These are phyloP conservation scores for Egretta garzetta DNA, from an alignment of 2,113 vertebrate species.

Conservation along the genomic window DNA sequence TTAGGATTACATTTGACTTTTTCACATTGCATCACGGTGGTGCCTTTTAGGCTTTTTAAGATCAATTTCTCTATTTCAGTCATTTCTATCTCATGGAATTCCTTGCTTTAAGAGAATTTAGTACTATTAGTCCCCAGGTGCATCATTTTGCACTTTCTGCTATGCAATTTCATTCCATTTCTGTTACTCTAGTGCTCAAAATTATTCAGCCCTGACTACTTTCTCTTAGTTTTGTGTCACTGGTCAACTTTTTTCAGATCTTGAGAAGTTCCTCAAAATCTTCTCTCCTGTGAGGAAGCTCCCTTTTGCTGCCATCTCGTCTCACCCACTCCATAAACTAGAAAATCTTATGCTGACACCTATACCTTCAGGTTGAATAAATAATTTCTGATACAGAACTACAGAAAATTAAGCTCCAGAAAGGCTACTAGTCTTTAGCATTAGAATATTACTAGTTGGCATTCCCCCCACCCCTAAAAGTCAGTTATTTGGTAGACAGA, in stretches of 20 bases:
- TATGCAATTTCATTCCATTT: conserved; percentile 34
- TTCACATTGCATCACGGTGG: neutral
- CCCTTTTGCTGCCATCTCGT: neutral
- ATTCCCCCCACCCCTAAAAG: neutral
- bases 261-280: neutral
- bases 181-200: neutral
- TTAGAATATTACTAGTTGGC: no score
- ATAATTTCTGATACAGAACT: neutral
- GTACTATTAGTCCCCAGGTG: neutral
- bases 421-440: neutral
- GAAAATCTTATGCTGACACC: neutral
- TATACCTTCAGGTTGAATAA: neutral
- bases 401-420: neutral
- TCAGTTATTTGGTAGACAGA: neutral
- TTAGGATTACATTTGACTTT: neutral
- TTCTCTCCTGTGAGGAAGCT: neutral
- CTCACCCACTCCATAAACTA: neutral
- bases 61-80: conserved; percentile 11
- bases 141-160: conserved; percentile 5
- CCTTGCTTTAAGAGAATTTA: neutral
- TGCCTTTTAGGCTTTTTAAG: neutral
- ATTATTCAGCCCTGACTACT: neutral
- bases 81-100: neutral
- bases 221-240: neutral
- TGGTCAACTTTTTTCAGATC: neutral